Conservation (phyloP, 2,888 invertebrate species). For the Nycteola revayana region DNA sequence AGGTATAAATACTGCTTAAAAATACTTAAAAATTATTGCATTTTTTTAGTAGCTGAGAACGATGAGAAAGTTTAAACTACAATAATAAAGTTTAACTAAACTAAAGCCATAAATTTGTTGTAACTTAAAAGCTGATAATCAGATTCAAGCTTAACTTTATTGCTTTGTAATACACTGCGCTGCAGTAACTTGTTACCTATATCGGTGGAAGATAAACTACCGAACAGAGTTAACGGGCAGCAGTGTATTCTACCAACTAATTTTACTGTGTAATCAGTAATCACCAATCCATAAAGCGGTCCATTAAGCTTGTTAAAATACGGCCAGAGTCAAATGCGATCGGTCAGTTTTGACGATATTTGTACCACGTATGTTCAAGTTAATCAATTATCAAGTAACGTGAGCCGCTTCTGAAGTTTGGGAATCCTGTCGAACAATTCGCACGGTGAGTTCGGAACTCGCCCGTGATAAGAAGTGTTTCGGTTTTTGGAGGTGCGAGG, state of each 20-base stretch:
- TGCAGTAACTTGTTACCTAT: conserved; percentile 4
- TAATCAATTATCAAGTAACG: conserved; percentile 76
- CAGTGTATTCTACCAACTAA: conserved; percentile 40
- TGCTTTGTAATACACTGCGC: conserved; percentile 1
- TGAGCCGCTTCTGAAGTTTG: conserved; percentile 44
- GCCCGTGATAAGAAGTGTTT: conserved; percentile 50
- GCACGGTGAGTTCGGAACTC: conserved; percentile 46
- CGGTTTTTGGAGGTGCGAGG: conserved; percentile 33
- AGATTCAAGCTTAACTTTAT: neutral
- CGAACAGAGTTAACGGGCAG: conserved; percentile 18
- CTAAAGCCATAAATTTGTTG: too few species aligned
- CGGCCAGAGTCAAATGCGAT: conserved; percentile 37
- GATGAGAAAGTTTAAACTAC: conserved; percentile 2
- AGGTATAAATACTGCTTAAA: too few species aligned
- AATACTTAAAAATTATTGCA: too few species aligned
- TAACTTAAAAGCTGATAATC: too few species aligned
- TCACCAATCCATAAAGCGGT: conserved; percentile 50
- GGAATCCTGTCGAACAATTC: conserved; percentile 52
- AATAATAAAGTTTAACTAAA: too few species aligned
- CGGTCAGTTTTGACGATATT: conserved; percentile 62
- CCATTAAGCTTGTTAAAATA: conserved; percentile 51
- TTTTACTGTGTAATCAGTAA: conserved; percentile 57
- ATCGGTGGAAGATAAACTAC: conserved; percentile 14
- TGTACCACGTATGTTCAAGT: conserved; percentile 55
- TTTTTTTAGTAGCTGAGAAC: too few species aligned